Percentiles rank a stretch among this genome's conserved stretches.
Conservation (phyloP, 2,888 invertebrate species). For the Chesias legatella region DNA sequence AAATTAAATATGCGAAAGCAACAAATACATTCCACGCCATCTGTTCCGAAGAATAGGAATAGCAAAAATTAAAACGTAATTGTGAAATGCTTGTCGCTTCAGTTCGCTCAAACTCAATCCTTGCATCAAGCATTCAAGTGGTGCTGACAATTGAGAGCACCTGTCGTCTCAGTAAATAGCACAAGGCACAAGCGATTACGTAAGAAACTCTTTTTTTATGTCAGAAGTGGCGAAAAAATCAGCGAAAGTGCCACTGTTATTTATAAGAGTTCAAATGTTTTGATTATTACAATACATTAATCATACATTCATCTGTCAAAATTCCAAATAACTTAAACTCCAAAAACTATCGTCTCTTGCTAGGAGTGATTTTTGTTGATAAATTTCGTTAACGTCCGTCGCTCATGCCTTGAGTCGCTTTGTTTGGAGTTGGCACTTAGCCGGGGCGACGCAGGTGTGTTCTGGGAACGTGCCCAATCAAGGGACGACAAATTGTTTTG, state of each 20-base stretch:
- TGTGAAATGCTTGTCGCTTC: too few species aligned
- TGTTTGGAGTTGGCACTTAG: conserved; percentile 66
- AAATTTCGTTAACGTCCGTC: neutral
- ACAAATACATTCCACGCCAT: too few species aligned
- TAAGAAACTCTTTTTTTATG: too few species aligned
- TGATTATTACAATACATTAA: too few species aligned
- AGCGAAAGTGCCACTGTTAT: neutral
- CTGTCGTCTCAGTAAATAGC: conserved; percentile 46
- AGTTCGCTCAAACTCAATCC: conserved; percentile 58
- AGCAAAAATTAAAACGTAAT: too few species aligned
- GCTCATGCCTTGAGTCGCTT: conserved; percentile 39
- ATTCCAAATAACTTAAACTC: too few species aligned
- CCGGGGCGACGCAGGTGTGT: conserved; percentile 65
- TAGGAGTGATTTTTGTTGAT: too few species aligned
- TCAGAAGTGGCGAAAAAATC: neutral
- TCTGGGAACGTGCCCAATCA: conserved; percentile 61
- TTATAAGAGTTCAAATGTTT: too few species aligned
- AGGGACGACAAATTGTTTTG: conserved; percentile 62
- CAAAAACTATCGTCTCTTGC: too few species aligned
- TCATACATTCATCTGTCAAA: too few species aligned
- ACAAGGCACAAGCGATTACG: conserved; percentile 29
- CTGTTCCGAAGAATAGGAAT: too few species aligned
- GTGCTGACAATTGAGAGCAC: conserved; percentile 68
- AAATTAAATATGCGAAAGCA: too few species aligned
- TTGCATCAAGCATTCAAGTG: conserved; percentile 72